phyloP scores from a whole-genome alignment of 2,797 vertebrate species.

The Eospalax fontanierii region DNA sequence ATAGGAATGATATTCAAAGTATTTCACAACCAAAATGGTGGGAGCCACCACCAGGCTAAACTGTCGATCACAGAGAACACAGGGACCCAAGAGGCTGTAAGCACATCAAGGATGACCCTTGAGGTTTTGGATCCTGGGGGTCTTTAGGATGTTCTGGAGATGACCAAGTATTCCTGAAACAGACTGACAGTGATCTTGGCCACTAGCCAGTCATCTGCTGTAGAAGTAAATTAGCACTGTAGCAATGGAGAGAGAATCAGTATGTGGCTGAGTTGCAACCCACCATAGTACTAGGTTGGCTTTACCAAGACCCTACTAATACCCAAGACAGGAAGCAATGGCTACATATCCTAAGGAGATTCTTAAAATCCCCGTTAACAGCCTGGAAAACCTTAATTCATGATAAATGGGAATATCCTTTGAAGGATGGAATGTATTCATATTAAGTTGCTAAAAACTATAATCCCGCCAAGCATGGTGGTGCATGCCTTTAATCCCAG shows the following conservation, averaged over 20 bases:
- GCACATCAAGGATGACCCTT: background rate
- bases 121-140: background rate
- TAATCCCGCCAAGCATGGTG: background rate
- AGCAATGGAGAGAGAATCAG: background rate
- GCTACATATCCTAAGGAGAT: background rate
- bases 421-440: constrained; percentile 7
- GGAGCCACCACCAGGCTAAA: background rate
- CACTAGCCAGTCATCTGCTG: background rate
- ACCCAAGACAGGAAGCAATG: background rate
- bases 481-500: too few species aligned
- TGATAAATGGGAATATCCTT: constrained; percentile 35
- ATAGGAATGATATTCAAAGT: background rate
- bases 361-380: constrained; percentile 33
- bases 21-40: background rate
- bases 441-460: constrained; percentile 7
- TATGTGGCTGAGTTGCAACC: background rate
- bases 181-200: background rate
- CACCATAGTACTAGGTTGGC: background rate
- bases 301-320: background rate
- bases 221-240: background rate
- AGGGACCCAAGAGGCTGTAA: background rate
- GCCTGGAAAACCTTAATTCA: constrained; percentile 1
- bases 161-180: background rate
- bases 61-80: background rate
- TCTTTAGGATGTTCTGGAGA: background rate